phyloP scores from a whole-genome alignment of 2,113 vertebrate genomes.

The Tachuris rubrigastra region DNA sequence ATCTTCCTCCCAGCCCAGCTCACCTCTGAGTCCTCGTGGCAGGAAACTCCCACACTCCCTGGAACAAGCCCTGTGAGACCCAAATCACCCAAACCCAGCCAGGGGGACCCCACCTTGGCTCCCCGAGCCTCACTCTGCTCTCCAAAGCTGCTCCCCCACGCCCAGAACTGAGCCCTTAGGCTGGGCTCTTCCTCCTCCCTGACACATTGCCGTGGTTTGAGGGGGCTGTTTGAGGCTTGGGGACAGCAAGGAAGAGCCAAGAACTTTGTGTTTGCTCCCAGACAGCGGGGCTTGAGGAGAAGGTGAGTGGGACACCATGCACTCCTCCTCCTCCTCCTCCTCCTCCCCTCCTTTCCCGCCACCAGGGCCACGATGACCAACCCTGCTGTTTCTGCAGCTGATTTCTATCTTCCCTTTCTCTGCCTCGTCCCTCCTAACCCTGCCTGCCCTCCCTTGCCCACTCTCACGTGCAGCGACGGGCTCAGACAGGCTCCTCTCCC shows the following conservation, averaged over 20 bases:
- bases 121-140: not conserved
- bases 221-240: not conserved
- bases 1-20: not conserved
- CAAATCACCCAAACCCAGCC: not conserved
- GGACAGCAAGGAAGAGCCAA: not conserved
- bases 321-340: not conserved
- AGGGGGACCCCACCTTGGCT: fast-evolving
- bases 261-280: not conserved
- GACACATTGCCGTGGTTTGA: fast-evolving
- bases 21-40: not conserved
- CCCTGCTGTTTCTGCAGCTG: fast-evolving
- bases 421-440: not conserved
- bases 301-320: not conserved
- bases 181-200: not conserved
- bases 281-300: not conserved
- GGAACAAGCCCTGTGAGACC: not conserved
- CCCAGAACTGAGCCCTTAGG: not conserved
- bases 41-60: not conserved
- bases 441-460: conserved; percentile 9
- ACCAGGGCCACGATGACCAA: not conserved
- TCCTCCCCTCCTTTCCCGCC: not conserved
- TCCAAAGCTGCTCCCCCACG: not conserved
- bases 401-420: not conserved
- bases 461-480: conserved; percentile 18
- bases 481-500: conserved; percentile 30